Conservation (phyloP, 37 sponge, comb jelly and placozoan species). For the Agelas oroides region DNA sequence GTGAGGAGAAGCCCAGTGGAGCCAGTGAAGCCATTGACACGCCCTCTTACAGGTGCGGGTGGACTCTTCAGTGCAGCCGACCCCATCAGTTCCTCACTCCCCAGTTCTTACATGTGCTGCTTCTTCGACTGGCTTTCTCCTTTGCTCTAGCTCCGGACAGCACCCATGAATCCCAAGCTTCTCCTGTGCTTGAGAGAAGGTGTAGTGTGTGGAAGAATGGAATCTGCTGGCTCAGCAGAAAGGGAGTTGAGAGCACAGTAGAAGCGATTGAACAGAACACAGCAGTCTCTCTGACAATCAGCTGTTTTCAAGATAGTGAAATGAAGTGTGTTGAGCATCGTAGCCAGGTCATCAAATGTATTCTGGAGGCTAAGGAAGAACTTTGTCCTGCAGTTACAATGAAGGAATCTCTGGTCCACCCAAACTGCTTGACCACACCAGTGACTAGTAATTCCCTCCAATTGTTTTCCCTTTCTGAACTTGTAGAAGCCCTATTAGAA, state of each 20-base stretch:
- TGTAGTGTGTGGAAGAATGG: conserved; percentile 1
- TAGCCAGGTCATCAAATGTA: neutral
- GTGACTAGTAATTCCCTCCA: no score
- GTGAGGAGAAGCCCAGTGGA: neutral
- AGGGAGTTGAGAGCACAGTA: neutral
- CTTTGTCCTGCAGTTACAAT: neutral
- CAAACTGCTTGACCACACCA: no score
- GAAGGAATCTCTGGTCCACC: conserved; percentile 10
- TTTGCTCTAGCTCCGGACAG: neutral
- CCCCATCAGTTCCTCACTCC: neutral
- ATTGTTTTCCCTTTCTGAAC: neutral
- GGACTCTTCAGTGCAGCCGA: neutral
- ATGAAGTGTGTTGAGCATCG: conserved; percentile 9
- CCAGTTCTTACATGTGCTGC: neutral
- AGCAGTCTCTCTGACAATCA: neutral
- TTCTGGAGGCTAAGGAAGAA: conserved; percentile 2
- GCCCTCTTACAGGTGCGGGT: conserved; percentile 1
- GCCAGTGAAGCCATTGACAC: neutral
- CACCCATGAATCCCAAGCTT: neutral
- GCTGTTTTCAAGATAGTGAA: conserved; percentile 1
- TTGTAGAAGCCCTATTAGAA: neutral
- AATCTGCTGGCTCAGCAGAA: neutral
- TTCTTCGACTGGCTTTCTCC: neutral
- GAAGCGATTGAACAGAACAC: neutral
- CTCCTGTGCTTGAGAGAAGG: neutral